A percentile compares a stretch with the other conserved stretches of the same genome.
Conservation (phyloP, 2,888 invertebrate genomes). For the Tridacna gigas region DNA sequence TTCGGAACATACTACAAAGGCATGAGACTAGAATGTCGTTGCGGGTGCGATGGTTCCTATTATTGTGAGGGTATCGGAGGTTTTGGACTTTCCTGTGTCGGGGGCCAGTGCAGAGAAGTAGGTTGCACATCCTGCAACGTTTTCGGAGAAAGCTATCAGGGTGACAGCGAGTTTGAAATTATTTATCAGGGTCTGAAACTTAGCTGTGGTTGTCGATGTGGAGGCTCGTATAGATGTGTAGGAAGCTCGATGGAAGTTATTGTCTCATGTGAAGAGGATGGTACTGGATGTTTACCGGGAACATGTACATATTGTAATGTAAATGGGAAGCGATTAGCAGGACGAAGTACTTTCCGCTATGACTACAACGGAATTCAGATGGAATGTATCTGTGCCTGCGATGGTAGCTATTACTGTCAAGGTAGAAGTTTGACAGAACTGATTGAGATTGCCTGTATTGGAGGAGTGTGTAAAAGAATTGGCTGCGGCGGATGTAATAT, state of each 20-base stretch:
- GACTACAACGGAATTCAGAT: constrained; percentile 57
- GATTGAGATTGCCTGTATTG: constrained; percentile 56
- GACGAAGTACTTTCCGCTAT: constrained; percentile 43
- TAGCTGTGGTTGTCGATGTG: constrained; percentile 56
- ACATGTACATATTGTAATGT: constrained; percentile 46
- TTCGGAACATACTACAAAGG: constrained; percentile 53
- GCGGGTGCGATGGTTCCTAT: constrained; percentile 76
- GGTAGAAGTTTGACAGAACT: constrained; percentile 45
- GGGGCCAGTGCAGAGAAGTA: constrained; percentile 51
- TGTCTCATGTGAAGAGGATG: constrained; percentile 45
- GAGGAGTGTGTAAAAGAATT: constrained; percentile 46
- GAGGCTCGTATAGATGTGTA: constrained; percentile 53
- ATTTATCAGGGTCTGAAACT: constrained; percentile 48
- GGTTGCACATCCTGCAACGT: constrained; percentile 56
- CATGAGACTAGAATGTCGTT: constrained; percentile 64
- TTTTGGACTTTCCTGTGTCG: constrained; percentile 47
- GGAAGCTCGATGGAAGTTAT: constrained; percentile 41
- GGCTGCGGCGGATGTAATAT: constrained; percentile 56
- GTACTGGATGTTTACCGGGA: constrained; percentile 49
- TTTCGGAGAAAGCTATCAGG: constrained; percentile 36
- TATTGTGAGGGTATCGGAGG: constrained; percentile 64
- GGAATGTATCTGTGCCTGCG: constrained; percentile 67
- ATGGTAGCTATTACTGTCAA: constrained; percentile 65
- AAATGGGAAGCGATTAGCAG: constrained; percentile 22
- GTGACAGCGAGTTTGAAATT: constrained; percentile 47